phyloP scores from a whole-genome alignment of 2,888 invertebrate species.

The Hypsopygia costalis region DNA sequence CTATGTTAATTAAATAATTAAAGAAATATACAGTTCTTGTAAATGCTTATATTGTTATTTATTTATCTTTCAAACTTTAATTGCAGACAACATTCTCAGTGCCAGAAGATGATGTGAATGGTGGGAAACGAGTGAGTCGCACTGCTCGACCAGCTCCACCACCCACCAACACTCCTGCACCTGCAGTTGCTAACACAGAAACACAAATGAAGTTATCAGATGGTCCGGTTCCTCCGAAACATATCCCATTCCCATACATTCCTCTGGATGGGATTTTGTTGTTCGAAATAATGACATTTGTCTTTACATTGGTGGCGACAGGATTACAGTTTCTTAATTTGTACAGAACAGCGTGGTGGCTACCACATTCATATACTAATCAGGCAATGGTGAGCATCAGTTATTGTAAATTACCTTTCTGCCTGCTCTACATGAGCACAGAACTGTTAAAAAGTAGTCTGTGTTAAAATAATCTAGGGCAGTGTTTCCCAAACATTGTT shows the following conservation, averaged over 20 bases:
- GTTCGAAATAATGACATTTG: constrained; percentile 92
- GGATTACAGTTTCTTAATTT: constrained; percentile 96
- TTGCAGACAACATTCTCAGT: constrained; percentile 41
- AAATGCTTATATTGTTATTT: too few species aligned
- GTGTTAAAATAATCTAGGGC: too few species aligned
- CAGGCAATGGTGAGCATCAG: constrained; percentile 88
- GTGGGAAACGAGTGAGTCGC: constrained; percentile 47
- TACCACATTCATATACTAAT: constrained; percentile 93
- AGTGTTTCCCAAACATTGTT: too few species aligned
- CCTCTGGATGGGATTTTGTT: constrained; percentile 89
- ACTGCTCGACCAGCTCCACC: constrained; percentile 35
- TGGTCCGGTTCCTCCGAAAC: constrained; percentile 84
- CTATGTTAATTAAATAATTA: too few species aligned
- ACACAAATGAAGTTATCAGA: constrained; percentile 41
- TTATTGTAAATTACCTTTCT: too few species aligned
- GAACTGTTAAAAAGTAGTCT: too few species aligned
- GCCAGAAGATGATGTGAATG: constrained; percentile 58
- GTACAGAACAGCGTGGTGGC: constrained; percentile 98
- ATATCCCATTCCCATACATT: constrained; percentile 89
- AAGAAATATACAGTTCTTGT: too few species aligned
- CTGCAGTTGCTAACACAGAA: constrained; percentile 28
- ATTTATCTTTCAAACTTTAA: neutral
- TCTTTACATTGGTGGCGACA: constrained; percentile 88
- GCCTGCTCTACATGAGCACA: too few species aligned
- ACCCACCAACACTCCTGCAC: constrained; percentile 21